Evolutionary conservation across 2,888 invertebrate genomes (phyloP).

Genomic region (Cephus spinipes): DNA sequence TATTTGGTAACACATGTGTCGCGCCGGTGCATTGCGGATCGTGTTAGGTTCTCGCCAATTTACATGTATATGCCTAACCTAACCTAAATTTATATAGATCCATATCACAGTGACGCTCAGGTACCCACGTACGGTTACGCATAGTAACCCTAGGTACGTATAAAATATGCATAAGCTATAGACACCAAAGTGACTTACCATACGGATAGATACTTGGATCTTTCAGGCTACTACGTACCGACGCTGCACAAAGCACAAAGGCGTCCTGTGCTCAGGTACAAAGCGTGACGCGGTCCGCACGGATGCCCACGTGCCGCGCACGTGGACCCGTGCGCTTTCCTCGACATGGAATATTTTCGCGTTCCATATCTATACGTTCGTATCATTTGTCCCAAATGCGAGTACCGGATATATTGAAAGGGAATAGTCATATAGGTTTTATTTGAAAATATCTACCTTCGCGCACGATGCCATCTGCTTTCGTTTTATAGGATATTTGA

Average conservation of each 20-base stretch:
- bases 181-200: neutral
- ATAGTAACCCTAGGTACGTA: neutral
- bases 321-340: neutral
- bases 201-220: neutral
- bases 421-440: neutral
- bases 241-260: constrained; percentile 1
- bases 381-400: neutral
- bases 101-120: neutral
- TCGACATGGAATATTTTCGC: neutral
- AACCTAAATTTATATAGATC: neutral
- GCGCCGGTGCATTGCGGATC: neutral
- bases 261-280: neutral
- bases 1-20: neutral
- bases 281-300: constrained; percentile 7
- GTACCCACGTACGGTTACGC: neutral
- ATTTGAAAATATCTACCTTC: neutral
- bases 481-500: neutral
- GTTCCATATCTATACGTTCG: neutral
- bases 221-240: neutral
- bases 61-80: neutral
- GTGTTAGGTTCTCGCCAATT: neutral
- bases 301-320: neutral
- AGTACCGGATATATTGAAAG: neutral
- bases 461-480: neutral
- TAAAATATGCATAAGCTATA: no score